phyloP scores from a whole-genome alignment of 64 coral and sea anemone species.

The Platygyra sinensis region DNA sequence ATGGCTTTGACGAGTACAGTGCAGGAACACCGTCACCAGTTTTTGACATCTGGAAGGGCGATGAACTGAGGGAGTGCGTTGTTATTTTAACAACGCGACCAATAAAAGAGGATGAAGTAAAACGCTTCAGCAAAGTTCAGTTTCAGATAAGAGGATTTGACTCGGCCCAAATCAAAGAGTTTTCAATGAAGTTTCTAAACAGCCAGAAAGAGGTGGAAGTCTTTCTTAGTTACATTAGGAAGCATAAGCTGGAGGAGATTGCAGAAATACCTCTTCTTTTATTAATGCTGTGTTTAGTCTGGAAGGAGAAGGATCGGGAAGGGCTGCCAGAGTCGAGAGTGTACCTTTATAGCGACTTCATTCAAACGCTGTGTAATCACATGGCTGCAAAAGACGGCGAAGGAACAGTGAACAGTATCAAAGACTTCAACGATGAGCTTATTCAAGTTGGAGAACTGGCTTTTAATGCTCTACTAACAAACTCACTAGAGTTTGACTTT shows the following conservation, averaged over 20 bases:
- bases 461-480: slow-evolving; percentile 12
- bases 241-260: slow-evolving; percentile 5
- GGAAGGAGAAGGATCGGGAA: slow-evolving; percentile 37
- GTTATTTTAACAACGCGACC: slow-evolving; percentile 46
- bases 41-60: not conserved
- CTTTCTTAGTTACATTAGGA: slow-evolving; percentile 21
- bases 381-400: not conserved
- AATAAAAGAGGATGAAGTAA: slow-evolving; percentile 11
- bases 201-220: not conserved
- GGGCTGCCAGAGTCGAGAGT: slow-evolving; percentile 12
- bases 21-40: not conserved
- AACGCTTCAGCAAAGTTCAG: not conserved
- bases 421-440: not conserved
- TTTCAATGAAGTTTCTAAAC: slow-evolving; percentile 33
- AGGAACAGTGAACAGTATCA: slow-evolving; percentile 5
- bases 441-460: slow-evolving; percentile 40
- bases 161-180: slow-evolving; percentile 17
- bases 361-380: slow-evolving; percentile 19
- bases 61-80: not conserved
- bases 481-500: slow-evolving; percentile 25
- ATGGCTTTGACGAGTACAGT: slow-evolving; percentile 47
- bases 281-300: slow-evolving; percentile 46
- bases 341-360: slow-evolving; percentile 34
- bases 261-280: slow-evolving; percentile 52
- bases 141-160: slow-evolving; percentile 44